Percentiles rank a stretch among this genome's conserved stretches.
Evolutionary conservation across 1,140 invertebrate genomes (phyloP).

Genomic region (Mamestra configurata): DNA sequence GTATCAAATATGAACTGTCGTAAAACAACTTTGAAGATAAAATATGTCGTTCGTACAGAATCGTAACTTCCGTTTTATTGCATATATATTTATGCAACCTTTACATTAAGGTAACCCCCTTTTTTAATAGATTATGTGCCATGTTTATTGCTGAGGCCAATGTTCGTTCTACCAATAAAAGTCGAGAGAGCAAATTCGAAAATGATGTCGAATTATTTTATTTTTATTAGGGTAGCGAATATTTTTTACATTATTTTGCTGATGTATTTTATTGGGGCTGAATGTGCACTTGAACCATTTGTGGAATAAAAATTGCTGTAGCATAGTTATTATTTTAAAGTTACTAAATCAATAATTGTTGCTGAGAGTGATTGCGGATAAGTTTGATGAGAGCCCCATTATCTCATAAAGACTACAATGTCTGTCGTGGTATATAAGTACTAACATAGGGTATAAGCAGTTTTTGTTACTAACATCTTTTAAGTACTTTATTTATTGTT

Average conservation of each 20-base stretch:
- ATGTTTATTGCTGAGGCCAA: conserved; percentile 3
- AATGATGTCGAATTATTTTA: conserved; percentile 8
- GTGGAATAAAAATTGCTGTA: too few relatives aligned
- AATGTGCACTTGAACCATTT: too few relatives aligned
- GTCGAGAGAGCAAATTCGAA: not conserved
- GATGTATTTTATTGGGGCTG: too few relatives aligned
- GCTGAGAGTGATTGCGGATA: too few relatives aligned
- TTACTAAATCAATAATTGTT: too few relatives aligned
- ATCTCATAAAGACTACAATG: too few relatives aligned
- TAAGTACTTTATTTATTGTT: too few relatives aligned
- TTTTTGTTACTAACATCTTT: too few relatives aligned
- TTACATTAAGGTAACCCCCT: conserved; percentile 1
- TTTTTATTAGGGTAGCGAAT: not conserved
- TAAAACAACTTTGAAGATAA: conserved; percentile 53
- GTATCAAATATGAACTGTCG: conserved; percentile 42
- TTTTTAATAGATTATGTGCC: conserved; percentile 38
- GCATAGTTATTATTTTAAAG: too few relatives aligned
- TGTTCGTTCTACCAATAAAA: not conserved
- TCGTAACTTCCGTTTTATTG: conserved; percentile 24
- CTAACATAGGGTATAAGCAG: too few relatives aligned
- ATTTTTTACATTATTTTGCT: not conserved
- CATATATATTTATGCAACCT: conserved; percentile 36
- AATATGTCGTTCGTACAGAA: conserved; percentile 12
- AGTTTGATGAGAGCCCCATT: too few relatives aligned
- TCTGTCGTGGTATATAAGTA: too few relatives aligned